Percentiles rank a stretch among this genome's conserved stretches.
phyloP scores from a whole-genome alignment of 1,140 invertebrate genomes.

The Agraylea sexmaculata region DNA sequence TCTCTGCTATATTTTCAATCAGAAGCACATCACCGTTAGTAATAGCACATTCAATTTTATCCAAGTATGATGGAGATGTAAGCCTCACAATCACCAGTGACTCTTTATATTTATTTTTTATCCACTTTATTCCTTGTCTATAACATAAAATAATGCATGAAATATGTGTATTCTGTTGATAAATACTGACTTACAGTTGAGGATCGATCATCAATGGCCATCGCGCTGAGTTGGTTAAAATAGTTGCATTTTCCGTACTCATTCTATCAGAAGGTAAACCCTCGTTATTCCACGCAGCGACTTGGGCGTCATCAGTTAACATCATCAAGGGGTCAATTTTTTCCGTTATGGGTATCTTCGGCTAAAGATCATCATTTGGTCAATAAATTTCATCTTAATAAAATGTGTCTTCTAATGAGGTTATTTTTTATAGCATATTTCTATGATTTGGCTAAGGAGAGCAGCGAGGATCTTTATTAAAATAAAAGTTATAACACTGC shows the following conservation, averaged over 20 bases:
- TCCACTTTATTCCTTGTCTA: slow-evolving; percentile 90
- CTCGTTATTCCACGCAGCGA: slow-evolving; percentile 91
- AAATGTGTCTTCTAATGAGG: too few relatives aligned
- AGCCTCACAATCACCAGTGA: slow-evolving; percentile 63
- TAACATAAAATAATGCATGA: slow-evolving; percentile 5
- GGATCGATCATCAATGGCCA: slow-evolving; percentile 96
- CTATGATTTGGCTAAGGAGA: too few relatives aligned
- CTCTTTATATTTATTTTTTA: slow-evolving; percentile 70
- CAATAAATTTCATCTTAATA: too few relatives aligned
- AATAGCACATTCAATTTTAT: slow-evolving; percentile 71
- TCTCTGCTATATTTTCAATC: slow-evolving; percentile 84
- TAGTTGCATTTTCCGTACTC: slow-evolving; percentile 91
- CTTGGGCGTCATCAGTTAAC: slow-evolving; percentile 81
- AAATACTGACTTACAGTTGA: slow-evolving; percentile 42
- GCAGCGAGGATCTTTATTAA: too few relatives aligned
- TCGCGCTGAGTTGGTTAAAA: slow-evolving; percentile 75
- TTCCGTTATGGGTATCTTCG: slow-evolving; percentile 65
- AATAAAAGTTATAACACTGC: too few relatives aligned
- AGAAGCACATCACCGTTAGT: slow-evolving; percentile 61
- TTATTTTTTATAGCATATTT: too few relatives aligned
- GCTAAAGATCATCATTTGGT: slow-evolving; percentile 40
- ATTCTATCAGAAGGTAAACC: slow-evolving; percentile 84
- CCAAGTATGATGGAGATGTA: slow-evolving; percentile 72
- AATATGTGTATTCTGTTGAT: neutral
- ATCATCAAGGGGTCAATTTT: slow-evolving; percentile 69